Evolutionary conservation across 2,113 vertebrate species (phyloP).

Genomic region (Pituophis catenifer): DNA sequence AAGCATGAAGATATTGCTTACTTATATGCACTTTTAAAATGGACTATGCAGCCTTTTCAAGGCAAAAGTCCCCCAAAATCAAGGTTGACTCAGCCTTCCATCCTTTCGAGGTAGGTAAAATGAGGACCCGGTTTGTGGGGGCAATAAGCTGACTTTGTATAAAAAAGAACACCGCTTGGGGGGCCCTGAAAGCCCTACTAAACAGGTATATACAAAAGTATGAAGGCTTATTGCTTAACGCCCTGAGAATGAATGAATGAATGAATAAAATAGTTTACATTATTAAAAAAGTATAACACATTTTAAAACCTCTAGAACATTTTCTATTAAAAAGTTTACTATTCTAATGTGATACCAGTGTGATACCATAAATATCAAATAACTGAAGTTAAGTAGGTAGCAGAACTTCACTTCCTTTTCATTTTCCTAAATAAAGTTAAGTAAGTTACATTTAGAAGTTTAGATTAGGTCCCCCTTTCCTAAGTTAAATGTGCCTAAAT

Average conservation of each 20-base stretch:
- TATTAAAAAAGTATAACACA: not conserved
- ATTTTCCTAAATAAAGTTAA: not conserved
- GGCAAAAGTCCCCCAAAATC: not conserved
- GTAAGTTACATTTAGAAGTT: not conserved
- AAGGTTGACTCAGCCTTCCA: no score
- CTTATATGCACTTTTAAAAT: not conserved
- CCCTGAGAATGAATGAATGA: no score
- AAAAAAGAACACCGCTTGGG: no score
- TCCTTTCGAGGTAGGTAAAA: no score
- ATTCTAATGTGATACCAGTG: not conserved
- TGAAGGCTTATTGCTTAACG: no score
- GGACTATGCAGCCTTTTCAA: not conserved
- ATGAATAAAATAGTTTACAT: not conserved
- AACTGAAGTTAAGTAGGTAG: not conserved
- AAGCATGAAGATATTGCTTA: not conserved
- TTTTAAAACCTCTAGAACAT: not conserved
- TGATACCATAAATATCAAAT: constrained; percentile 2
- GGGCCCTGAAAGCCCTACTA: no score
- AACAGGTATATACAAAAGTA: no score
- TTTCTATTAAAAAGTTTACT: not conserved
- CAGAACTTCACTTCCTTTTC: not conserved
- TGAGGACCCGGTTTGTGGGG: no score
- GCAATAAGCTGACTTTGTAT: no score
- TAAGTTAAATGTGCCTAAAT: not conserved
- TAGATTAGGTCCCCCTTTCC: not conserved